Percentiles rank a stretch among this genome's conserved stretches.
phyloP scores from a whole-genome alignment of 2,113 vertebrate species.

The Percopsis transmontana region DNA sequence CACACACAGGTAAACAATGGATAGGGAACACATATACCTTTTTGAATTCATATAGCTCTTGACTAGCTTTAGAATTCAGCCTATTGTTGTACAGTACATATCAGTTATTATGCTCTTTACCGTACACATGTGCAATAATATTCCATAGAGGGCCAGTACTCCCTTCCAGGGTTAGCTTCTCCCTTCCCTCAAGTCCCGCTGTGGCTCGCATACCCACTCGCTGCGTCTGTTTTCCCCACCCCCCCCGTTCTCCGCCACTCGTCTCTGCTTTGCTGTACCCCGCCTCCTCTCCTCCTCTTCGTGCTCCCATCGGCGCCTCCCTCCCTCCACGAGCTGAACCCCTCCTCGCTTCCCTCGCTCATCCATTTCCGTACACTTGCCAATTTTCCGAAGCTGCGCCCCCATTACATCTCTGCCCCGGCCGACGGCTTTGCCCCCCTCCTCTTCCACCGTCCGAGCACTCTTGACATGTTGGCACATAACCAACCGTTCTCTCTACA shows the following conservation, averaged over 20 bases:
- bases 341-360: constrained; percentile 70
- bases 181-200: constrained; percentile 60
- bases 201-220: constrained; percentile 48
- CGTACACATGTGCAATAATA: too few relatives aligned
- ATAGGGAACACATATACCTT: too few relatives aligned
- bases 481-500: constrained; percentile 27
- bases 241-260: constrained; percentile 38
- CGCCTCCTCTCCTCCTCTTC: constrained; percentile 36
- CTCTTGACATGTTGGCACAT: constrained; percentile 49
- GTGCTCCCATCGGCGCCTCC: constrained; percentile 50
- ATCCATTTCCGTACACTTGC: constrained; percentile 82
- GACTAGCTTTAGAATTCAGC: too few relatives aligned
- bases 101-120: too few relatives aligned
- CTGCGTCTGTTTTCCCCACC: constrained; percentile 47
- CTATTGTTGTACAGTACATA: too few relatives aligned
- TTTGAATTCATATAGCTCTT: too few relatives aligned
- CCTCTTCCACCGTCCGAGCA: constrained; percentile 18
- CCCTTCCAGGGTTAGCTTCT: constrained; percentile 5
- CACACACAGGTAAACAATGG: too few relatives aligned
- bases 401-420: constrained; percentile 57
- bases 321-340: constrained; percentile 43
- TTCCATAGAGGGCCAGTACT: too few relatives aligned
- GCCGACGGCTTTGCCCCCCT: constrained; percentile 41
- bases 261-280: constrained; percentile 41
- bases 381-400: constrained; percentile 69